Evolutionary conservation across 2,113 vertebrate genomes (phyloP).

Genomic region (Myrmophylax atrothorax): DNA sequence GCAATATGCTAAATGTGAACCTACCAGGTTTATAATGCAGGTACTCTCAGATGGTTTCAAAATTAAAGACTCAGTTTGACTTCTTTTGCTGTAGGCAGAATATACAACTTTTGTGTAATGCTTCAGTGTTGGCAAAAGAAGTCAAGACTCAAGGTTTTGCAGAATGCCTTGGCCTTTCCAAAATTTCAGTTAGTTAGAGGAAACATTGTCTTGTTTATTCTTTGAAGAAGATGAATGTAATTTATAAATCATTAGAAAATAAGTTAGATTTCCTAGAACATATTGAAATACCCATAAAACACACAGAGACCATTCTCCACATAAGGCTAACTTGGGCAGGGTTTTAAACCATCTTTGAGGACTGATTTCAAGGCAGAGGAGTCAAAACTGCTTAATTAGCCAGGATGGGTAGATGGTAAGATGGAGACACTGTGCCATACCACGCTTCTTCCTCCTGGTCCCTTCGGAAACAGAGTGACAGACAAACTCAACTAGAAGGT

Average conservation of each 20-base stretch:
- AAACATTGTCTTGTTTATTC: background rate
- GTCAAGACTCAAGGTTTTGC: conserved; percentile 7
- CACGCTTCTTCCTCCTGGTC: background rate
- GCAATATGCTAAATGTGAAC: background rate
- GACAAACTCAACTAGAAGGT: background rate
- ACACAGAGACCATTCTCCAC: background rate
- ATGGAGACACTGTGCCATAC: background rate
- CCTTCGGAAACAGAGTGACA: background rate
- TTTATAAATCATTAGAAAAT: background rate
- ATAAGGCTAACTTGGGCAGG: background rate
- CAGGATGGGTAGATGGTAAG: background rate
- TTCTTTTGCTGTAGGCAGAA: conserved; percentile 56
- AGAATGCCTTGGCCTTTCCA: conserved; percentile 19
- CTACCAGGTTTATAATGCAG: background rate
- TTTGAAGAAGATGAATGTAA: background rate
- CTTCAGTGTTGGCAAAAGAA: conserved; percentile 29
- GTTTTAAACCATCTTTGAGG: background rate
- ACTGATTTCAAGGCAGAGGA: background rate
- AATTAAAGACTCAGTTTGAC: conserved; percentile 34
- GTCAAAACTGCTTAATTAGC: background rate
- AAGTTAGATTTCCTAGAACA: background rate
- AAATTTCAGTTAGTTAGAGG: conserved; percentile 14
- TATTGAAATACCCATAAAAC: background rate
- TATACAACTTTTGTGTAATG: background rate
- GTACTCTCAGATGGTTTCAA: conserved; percentile 29